Base-by-base conservation (phyloP, 2,888 invertebrate species). In the Leucania comma region DNA sequence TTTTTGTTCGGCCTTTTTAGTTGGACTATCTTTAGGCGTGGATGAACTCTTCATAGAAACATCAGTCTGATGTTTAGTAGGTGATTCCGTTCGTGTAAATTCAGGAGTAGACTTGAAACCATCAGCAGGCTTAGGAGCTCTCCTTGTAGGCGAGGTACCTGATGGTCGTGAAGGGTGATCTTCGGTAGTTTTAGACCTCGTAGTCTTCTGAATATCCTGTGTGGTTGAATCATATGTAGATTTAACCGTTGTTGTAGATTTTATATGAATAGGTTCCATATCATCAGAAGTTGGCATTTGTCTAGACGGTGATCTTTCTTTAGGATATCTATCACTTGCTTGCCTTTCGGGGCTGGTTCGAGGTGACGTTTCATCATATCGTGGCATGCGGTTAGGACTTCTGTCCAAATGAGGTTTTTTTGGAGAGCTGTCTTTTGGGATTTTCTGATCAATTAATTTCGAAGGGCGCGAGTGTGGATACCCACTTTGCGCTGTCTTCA, bases 131-230 rank as follows among this genome's bases (percentile, higher is more conserved):
- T 71, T 67, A 56, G 72, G 20, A 50, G 42, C 5, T 10, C 24
- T 75, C 61, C 68, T 68, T 26, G 66, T 61, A 35, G 82, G 78
- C 9, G 74, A 68, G 0, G 12, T 68, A 6, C 29, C 50, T 22
- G 65, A 51, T 24, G 68, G 42, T 32, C 42, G 54, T 29, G 68
- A 42, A 70, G 17, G 50, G 29, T 59, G 67, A 68, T 32, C 54
- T 63, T 85, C 75, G 3, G 22, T 74, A 2, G 68, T 69, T 61
- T 71, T 79, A 58, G 79, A 72, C 32, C 59, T 66, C 29, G 64
- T 72, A 6, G 57, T 77, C 10, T 83, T 78, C 54, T 83, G 69
- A 64, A 77, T 57, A 69, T 83, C 76, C 58, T 88, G 80, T 26
- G 72, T 74, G 24, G 72, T 81, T 17, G 74, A 77, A 50, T 86